phyloP scores from a whole-genome alignment of 2,113 vertebrate genomes.

The Lonchura striata region DNA sequence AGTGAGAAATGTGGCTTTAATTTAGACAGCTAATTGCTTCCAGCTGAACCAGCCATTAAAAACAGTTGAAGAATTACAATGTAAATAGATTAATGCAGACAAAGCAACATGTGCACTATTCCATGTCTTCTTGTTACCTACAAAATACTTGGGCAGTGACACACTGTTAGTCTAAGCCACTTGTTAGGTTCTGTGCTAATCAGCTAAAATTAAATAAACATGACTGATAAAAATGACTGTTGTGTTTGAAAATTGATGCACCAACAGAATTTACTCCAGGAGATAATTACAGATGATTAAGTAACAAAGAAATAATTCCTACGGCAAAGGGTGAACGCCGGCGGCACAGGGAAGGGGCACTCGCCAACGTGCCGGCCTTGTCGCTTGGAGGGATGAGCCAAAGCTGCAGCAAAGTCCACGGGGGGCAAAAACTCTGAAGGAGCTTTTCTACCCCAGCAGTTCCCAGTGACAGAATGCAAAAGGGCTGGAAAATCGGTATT shows the following conservation, averaged over 20 bases:
- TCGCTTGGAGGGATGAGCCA: neutral
- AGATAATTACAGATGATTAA: conserved; percentile 53
- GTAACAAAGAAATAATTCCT: conserved; percentile 38
- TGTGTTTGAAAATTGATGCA: conserved; percentile 66
- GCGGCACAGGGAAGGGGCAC: neutral
- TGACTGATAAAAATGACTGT: conserved; percentile 55
- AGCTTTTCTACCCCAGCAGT: neutral
- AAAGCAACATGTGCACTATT: conserved; percentile 58
- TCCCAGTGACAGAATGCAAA: neutral
- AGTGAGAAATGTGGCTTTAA: conserved; percentile 67
- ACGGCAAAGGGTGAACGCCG: neutral
- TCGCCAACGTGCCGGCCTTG: accelerated
- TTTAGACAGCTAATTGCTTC: conserved; percentile 64
- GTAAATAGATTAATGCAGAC: conserved; percentile 70
- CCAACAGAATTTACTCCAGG: conserved; percentile 49
- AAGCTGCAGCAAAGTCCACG: neutral
- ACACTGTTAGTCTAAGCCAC: conserved; percentile 63
- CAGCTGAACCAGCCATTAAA: conserved; percentile 64
- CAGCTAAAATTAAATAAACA: conserved; percentile 67
- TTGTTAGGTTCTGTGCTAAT: conserved; percentile 62
- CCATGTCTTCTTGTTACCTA: conserved; percentile 54
- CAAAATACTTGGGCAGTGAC: conserved; percentile 60
- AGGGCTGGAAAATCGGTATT: neutral
- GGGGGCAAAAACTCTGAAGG: neutral
- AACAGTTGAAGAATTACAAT: conserved; percentile 66